Conservation (phyloP, 2,888 invertebrate species). For the Cantharis rustica region DNA sequence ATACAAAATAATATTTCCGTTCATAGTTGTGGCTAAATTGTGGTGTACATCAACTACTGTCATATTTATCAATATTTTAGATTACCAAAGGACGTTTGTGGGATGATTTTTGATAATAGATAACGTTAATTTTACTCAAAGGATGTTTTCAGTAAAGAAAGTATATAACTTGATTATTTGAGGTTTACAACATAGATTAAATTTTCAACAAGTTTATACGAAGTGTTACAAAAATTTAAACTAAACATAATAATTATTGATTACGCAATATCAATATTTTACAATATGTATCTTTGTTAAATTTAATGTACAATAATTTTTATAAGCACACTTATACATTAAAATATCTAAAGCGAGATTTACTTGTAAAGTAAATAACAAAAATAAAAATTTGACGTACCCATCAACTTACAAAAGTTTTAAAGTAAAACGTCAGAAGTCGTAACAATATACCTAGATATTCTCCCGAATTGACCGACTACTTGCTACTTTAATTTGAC, state of each 20-base stretch:
- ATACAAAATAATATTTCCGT: neutral
- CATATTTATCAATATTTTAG: neutral
- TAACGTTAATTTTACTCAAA: neutral
- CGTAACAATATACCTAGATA: too few relatives aligned
- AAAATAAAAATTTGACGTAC: too few relatives aligned
- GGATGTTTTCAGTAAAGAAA: neutral
- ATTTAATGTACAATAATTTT: too few relatives aligned
- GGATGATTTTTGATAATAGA: neutral
- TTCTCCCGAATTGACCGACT: too few relatives aligned
- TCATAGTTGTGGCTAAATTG: neutral
- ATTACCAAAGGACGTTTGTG: neutral
- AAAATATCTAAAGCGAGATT: too few relatives aligned
- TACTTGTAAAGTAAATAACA: too few relatives aligned
- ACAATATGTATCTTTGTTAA: too few relatives aligned
- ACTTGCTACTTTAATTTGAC: too few relatives aligned
- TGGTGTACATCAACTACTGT: neutral
- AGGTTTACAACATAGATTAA: neutral
- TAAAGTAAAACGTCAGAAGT: too few relatives aligned
- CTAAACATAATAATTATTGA: neutral
- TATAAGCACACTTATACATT: too few relatives aligned
- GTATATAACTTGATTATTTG: neutral
- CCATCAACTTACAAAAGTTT: too few relatives aligned
- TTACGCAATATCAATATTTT: neutral
- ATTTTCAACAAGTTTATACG: neutral
- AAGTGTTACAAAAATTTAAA: neutral